These are phyloP conservation scores for Catamblyrhynchus diadema DNA, from an alignment of 2,797 vertebrate species.

Conservation along the genomic window DNA sequence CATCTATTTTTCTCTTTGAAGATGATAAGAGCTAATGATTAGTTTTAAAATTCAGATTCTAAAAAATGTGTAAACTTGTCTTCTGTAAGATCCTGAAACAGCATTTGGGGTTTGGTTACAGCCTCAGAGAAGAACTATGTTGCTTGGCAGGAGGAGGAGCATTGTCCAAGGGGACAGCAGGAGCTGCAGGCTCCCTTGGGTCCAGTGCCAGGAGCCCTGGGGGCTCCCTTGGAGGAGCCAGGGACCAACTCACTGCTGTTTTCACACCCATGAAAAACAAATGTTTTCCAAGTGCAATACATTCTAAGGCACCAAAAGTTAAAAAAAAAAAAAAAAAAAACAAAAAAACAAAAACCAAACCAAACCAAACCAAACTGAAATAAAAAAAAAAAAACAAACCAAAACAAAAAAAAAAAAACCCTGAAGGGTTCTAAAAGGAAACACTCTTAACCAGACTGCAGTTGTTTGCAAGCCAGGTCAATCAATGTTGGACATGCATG, in stretches of 20 bases:
- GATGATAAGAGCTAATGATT: neutral
- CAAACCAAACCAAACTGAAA: too few species aligned
- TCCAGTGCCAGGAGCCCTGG: neutral
- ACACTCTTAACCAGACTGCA: neutral
- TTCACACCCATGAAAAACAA: neutral
- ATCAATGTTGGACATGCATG: neutral
- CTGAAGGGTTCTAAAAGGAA: neutral
- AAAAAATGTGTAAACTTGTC: neutral
- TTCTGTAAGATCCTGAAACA: neutral
- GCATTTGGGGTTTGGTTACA: neutral
- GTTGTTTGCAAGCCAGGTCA: neutral
- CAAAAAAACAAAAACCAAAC: neutral
- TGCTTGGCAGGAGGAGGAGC: neutral
- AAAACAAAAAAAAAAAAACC: too few species aligned
- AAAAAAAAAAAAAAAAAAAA: neutral
- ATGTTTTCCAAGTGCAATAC: neutral
- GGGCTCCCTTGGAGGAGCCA: neutral
- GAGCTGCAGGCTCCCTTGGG: neutral
- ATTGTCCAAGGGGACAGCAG: rapidly evolving
- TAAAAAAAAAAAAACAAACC: too few species aligned
- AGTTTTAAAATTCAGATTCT: neutral
- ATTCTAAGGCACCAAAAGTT: neutral
- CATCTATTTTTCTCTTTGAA: neutral
- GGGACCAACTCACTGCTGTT: rapidly evolving
- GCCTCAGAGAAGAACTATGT: neutral